Evolutionary conservation across 2,113 vertebrate genomes (phyloP).

Genomic region (Mixornis gularis): DNA sequence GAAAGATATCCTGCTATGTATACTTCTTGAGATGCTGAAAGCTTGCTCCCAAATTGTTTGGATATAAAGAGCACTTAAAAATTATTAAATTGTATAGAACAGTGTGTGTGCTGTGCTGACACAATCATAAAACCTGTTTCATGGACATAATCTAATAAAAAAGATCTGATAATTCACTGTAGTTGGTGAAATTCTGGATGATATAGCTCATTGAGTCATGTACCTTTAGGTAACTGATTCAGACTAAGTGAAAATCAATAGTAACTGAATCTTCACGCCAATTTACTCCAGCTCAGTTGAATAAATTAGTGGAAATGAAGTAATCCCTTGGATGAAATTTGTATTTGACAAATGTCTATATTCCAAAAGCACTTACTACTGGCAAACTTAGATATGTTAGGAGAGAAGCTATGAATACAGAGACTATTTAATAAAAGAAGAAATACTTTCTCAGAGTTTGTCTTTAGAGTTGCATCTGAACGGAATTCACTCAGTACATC

Average conservation of each 20-base stretch:
- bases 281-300: neutral
- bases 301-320: slow-evolving; percentile 15
- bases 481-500: fast-evolving
- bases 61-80: slow-evolving; percentile 26
- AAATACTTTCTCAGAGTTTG: neutral
- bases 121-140: neutral
- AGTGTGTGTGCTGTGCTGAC: neutral
- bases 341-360: neutral
- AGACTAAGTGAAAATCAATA: slow-evolving; percentile 45
- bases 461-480: neutral
- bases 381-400: neutral
- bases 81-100: slow-evolving; percentile 6
- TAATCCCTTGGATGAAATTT: neutral
- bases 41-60: neutral
- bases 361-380: neutral
- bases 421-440: neutral
- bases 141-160: slow-evolving; percentile 21
- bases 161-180: neutral
- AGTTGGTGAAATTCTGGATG: slow-evolving; percentile 10
- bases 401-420: neutral
- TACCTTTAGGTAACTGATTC: slow-evolving; percentile 6
- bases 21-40: neutral
- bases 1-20: neutral
- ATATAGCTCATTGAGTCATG: neutral
- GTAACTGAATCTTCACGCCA: slow-evolving; percentile 22